Evolutionary conservation across 1,140 invertebrate species (phyloP).

Genomic region (Magallana gigas): DNA sequence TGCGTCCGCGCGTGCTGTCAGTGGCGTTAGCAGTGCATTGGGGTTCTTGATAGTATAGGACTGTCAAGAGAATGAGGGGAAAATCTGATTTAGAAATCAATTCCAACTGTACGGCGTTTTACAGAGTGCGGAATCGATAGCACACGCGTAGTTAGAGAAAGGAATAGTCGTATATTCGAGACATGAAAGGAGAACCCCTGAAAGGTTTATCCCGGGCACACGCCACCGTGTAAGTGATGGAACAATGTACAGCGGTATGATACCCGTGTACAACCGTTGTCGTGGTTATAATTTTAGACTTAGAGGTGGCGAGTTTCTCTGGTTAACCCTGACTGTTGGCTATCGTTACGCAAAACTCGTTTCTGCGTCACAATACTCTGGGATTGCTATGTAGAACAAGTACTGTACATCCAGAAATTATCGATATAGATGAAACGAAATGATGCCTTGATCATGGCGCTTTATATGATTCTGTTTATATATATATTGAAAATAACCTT

Average conservation of each 20-base stretch:
- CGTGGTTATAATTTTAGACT: not conserved
- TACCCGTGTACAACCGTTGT: not conserved
- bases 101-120: slow-evolving; percentile 22
- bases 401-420: not conserved
- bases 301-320: not conserved
- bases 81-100: slow-evolving; percentile 21
- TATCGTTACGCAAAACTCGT: not conserved
- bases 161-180: not conserved
- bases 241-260: not conserved
- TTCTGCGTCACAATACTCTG: slow-evolving; percentile 13
- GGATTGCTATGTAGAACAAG: not conserved
- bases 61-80: not conserved
- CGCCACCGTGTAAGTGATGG: too few relatives aligned
- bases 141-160: not conserved
- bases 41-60: not conserved
- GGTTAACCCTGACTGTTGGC: slow-evolving; percentile 6
- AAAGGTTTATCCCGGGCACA: not conserved
- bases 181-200: not conserved
- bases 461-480: not conserved
- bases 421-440: slow-evolving; percentile 28
- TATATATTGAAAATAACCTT: not conserved
- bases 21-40: not conserved
- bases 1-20: not conserved
- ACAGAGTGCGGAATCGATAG: slow-evolving; percentile 14
- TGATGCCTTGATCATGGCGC: not conserved